Evolutionary conservation across 2,113 vertebrate genomes (phyloP), one percentile per base, ranked within the genome.

Genomic region (Neopipo cinnamomea): DNA sequence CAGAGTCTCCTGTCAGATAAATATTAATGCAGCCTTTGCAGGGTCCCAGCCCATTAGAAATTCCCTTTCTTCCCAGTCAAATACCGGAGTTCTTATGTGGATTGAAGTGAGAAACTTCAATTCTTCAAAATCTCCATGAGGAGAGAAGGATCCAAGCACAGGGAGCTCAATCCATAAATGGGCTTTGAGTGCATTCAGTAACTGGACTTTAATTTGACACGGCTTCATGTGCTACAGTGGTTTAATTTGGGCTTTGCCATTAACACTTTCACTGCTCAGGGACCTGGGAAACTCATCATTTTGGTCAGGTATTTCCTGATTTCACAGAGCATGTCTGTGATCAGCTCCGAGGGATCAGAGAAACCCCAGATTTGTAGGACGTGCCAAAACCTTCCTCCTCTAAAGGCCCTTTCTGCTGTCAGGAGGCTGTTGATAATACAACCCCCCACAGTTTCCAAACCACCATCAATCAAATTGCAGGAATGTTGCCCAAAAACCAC

Each of bases 201-300:
- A 2, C 0, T 22, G 52, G 52, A 3, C 12, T 88, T 7, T 1
- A 2, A 9, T 41, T 2, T 20, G 62, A 8, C 17, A 0, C 7
- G 5, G 41, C 8, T 17, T n/a, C 25, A 10, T 18, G 13, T 12
- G 68, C 65, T 33, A 5, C 37, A 9, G 0, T 14, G 18, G 0
- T 20, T 16, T n/a, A 3, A 11, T 30, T 24, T 52, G 83, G 76
- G 21, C 31, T 39, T 12, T 13, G 12, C 65, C 46, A 4, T 30
- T 2, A 31, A 4, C 8, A 1, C 44, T 21, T 15, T 1, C 58
- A 0, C 35, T 37, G 71, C 52, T 72, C 62, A 5, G 76, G 61
- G 24, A 12, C 41, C 30, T 15, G n/a, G 83, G 42, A 21, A 3
- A 24, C 0, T 2, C 8, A 0, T 1, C 1, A 1, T 4, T 39